Conservation (phyloP, 2,888 invertebrate genomes). For the Amiota minor region DNA sequence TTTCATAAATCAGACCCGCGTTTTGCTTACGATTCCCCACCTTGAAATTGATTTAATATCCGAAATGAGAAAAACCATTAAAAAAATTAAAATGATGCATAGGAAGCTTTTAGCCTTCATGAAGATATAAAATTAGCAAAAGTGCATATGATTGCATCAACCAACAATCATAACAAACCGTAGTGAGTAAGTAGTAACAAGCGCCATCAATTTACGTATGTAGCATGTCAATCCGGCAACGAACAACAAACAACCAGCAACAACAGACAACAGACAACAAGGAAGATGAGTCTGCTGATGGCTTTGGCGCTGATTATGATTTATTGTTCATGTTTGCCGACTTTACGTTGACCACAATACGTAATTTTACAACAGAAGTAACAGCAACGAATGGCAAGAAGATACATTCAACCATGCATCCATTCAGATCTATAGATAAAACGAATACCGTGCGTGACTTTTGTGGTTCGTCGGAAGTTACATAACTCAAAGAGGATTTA, state of each 20-base stretch:
- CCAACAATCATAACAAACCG: background rate
- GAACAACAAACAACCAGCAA: background rate
- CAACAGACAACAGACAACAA: conserved; percentile 4
- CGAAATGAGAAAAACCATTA: too few relatives aligned
- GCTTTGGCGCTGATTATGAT: conserved; percentile 32
- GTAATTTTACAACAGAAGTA: conserved; percentile 29
- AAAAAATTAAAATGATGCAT: conserved; percentile 5
- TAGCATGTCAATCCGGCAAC: background rate
- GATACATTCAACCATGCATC: background rate
- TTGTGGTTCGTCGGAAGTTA: conserved; percentile 2
- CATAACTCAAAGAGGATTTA: background rate
- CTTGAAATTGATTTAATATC: too few relatives aligned
- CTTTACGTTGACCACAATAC: conserved; percentile 27
- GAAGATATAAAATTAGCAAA: conserved; percentile 29
- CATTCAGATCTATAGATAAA: background rate
- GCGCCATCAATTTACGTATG: background rate
- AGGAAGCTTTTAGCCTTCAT: conserved; percentile 3
- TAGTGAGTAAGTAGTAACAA: background rate
- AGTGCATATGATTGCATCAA: conserved; percentile 30
- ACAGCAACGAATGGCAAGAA: background rate
- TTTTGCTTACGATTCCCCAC: too few relatives aligned
- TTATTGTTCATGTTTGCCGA: conserved; percentile 30
- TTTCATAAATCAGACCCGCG: too few relatives aligned
- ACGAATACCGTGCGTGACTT: conserved; percentile 8
- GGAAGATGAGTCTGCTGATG: background rate